A percentile compares a stretch with the other conserved stretches of the same genome.
phyloP scores from a whole-genome alignment of 2,888 invertebrate genomes.

The Meloe dianella region DNA sequence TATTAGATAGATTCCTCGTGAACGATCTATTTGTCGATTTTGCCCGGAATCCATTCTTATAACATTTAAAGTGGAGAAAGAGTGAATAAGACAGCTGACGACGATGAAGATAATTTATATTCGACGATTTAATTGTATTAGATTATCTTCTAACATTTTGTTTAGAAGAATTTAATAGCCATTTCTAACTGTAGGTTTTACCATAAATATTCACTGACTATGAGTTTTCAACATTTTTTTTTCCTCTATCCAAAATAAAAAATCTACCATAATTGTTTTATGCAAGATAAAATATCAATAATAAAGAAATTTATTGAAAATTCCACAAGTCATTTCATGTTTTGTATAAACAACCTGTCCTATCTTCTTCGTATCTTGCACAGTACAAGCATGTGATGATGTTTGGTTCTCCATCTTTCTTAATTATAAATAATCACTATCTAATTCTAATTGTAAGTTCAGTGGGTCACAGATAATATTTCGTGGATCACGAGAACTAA shows the following conservation, averaged over 20 bases:
- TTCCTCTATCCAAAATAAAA: neutral
- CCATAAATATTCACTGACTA: slow-evolving; percentile 20
- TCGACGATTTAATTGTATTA: slow-evolving; percentile 33
- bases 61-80: neutral
- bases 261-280: neutral
- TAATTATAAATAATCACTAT: too few species aligned
- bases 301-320: too few species aligned
- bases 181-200: slow-evolving; percentile 26
- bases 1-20: slow-evolving; percentile 18
- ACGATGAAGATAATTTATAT: slow-evolving; percentile 36
- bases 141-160: slow-evolving; percentile 30
- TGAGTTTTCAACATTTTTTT: neutral
- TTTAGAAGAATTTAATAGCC: slow-evolving; percentile 27
- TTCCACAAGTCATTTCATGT: too few species aligned
- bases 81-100: slow-evolving; percentile 32
- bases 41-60: slow-evolving; percentile 23
- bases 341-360: too few species aligned
- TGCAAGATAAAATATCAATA: neutral
- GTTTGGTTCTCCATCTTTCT: too few species aligned
- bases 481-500: too few species aligned
- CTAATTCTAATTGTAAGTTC: too few species aligned
- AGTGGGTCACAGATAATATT: too few species aligned
- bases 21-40: slow-evolving; percentile 22
- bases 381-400: too few species aligned
- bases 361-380: too few species aligned